These are phyloP conservation scores for Blera fallax DNA, from an alignment of 2,888 invertebrate genomes.

Conservation along the genomic window DNA sequence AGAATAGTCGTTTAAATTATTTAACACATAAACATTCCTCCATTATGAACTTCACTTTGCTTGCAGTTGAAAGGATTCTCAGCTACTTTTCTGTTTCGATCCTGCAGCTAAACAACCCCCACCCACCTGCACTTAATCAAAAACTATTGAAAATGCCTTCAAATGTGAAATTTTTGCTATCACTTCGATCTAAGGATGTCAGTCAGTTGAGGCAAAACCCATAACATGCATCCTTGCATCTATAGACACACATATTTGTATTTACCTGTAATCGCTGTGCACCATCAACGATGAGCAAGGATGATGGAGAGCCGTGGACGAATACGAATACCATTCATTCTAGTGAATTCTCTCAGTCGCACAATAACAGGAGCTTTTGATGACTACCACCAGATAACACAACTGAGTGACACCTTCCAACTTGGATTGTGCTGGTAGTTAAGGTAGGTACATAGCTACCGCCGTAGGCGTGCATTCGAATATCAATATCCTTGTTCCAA, in stretches of 20 bases:
- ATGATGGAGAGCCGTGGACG: constrained; percentile 41
- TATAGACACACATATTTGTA: constrained; percentile 35
- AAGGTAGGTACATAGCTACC: constrained; percentile 8
- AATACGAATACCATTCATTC: constrained; percentile 44
- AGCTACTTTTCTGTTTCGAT: constrained; percentile 51
- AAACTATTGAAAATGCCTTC: constrained; percentile 29
- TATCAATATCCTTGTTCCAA: constrained; percentile 59
- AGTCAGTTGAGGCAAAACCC: constrained; percentile 51
- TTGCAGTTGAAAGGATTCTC: constrained; percentile 1
- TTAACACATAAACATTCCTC: background rate
- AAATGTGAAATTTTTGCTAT: constrained; percentile 61
- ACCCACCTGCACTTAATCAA: background rate
- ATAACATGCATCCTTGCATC: constrained; percentile 48
- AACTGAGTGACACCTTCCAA: constrained; percentile 66
- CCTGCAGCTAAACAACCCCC: constrained; percentile 7
- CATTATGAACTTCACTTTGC: constrained; percentile 11
- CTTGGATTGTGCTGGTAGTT: constrained; percentile 18
- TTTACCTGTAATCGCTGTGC: constrained; percentile 54
- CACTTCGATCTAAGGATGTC: constrained; percentile 70
- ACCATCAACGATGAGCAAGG: constrained; percentile 48
- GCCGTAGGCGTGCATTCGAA: constrained; percentile 23
- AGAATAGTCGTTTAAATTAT: constrained; percentile 14
- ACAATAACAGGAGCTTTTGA: constrained; percentile 38
- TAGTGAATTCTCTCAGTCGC: constrained; percentile 8
- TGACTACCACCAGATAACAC: constrained; percentile 61